Percentiles rank a stretch among this genome's conserved stretches.
These are phyloP conservation scores for Taeniopygia guttata DNA, from an alignment of 2,797 vertebrate species.

Conservation along the genomic window DNA sequence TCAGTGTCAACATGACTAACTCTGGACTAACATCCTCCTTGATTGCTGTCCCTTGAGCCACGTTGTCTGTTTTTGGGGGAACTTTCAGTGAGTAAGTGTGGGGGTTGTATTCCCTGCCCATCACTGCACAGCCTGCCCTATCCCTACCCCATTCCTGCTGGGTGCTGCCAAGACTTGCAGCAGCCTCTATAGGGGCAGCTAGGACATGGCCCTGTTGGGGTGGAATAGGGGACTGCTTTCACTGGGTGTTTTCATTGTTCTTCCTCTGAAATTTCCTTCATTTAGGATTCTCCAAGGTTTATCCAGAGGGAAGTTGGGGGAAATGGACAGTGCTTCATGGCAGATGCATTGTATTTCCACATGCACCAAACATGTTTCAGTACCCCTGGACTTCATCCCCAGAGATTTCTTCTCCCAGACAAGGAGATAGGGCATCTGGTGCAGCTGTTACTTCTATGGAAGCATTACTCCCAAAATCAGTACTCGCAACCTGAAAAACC, in stretches of 20 bases:
- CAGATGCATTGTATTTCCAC: not conserved
- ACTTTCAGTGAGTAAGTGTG: not conserved
- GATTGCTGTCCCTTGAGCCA: not conserved
- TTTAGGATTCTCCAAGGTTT: not conserved
- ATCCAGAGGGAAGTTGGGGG: not conserved
- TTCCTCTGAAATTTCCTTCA: not conserved
- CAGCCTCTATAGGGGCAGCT: not conserved
- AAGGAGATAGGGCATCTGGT: not conserved
- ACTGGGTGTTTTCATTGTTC: not conserved
- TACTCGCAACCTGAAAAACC: not conserved
- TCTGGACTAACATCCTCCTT: not conserved
- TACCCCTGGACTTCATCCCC: not conserved
- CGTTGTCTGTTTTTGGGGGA: not conserved
- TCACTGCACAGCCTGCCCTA: not conserved
- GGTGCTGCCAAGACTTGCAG: not conserved
- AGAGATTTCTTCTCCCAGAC: not conserved
- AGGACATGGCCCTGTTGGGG: not conserved
- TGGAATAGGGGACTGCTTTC: not conserved
- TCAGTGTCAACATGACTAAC: not conserved
- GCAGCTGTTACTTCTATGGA: not conserved
- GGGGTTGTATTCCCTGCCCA: not conserved
- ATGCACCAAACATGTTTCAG: not conserved
- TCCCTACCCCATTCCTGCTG: not conserved
- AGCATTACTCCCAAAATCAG: not conserved
- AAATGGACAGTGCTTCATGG: not conserved